Evolutionary conservation across 1,140 invertebrate genomes (phyloP).

Genomic region (Drosophila mauritiana): DNA sequence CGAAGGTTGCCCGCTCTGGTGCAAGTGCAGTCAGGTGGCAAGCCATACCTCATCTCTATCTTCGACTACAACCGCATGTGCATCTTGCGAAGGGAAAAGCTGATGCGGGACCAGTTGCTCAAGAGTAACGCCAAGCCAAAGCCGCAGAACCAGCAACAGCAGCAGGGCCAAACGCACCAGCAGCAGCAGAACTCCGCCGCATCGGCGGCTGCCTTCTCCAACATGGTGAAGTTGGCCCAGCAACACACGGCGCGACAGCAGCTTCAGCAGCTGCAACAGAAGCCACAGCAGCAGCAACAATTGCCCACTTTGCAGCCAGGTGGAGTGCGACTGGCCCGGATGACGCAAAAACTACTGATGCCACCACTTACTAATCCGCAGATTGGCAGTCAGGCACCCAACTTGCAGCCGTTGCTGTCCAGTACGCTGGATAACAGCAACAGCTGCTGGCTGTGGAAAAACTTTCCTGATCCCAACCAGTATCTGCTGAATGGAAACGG

Average conservation of each 20-base stretch:
- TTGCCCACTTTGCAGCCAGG: slow-evolving; percentile 49
- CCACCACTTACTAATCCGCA: slow-evolving; percentile 57
- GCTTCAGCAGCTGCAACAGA: slow-evolving; percentile 44
- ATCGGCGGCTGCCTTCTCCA: slow-evolving; percentile 19
- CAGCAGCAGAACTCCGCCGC: slow-evolving; percentile 24
- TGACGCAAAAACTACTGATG: slow-evolving; percentile 58
- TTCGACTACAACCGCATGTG: slow-evolving; percentile 90
- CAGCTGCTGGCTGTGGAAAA: slow-evolving; percentile 79
- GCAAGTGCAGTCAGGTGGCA: slow-evolving; percentile 88
- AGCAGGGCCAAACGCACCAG: slow-evolving; percentile 29
- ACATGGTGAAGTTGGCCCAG: slow-evolving; percentile 38
- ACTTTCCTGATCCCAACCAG: slow-evolving; percentile 76
- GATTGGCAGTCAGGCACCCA: slow-evolving; percentile 24
- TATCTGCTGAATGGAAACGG: slow-evolving; percentile 67
- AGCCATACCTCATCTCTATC: slow-evolving; percentile 88
- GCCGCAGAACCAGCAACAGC: slow-evolving; percentile 36
- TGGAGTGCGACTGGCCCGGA: slow-evolving; percentile 48
- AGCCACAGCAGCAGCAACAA: slow-evolving; percentile 45
- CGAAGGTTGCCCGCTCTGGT: slow-evolving; percentile 86
- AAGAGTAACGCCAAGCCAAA: slow-evolving; percentile 76
- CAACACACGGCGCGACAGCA: slow-evolving; percentile 49
- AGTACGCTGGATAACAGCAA: slow-evolving; percentile 56
- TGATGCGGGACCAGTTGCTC: slow-evolving; percentile 86
- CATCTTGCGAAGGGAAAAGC: slow-evolving; percentile 87
- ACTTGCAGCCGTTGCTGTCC: slow-evolving; percentile 18